phyloP scores from a whole-genome alignment of 2,113 vertebrate genomes.

The Tetrax tetrax region DNA sequence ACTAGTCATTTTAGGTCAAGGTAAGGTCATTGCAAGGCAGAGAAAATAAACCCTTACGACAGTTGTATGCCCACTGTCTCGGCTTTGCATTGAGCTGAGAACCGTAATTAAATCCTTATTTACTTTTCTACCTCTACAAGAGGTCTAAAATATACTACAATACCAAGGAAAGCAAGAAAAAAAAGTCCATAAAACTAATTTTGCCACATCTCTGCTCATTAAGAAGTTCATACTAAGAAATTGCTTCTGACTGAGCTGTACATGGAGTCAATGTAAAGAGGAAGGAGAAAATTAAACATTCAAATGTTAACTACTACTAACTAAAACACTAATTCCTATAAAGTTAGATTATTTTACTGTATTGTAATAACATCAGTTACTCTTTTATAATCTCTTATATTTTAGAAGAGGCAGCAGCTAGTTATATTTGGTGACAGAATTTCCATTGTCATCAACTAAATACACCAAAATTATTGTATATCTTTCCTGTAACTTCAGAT shows the following conservation, averaged over 20 bases:
- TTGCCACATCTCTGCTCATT: not conserved
- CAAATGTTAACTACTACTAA: not conserved
- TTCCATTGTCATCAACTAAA: not conserved
- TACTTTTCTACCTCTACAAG: not conserved
- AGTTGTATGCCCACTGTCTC: not conserved
- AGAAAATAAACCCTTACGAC: not conserved
- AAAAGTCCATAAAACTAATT: not conserved
- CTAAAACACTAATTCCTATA: not conserved
- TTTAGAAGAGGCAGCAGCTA: not conserved
- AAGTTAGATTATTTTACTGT: not conserved
- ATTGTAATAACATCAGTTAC: not conserved
- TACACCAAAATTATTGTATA: not conserved
- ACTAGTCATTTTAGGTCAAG: constrained; percentile 9
- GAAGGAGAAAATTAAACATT: not conserved
- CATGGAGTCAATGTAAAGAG: not conserved
- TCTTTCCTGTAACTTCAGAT: not conserved
- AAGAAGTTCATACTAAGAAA: not conserved
- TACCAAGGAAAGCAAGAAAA: not conserved
- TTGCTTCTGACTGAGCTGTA: not conserved
- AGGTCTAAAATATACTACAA: not conserved
- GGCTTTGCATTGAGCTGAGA: not conserved
- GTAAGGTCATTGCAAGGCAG: constrained; percentile 16
- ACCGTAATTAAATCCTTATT: not conserved
- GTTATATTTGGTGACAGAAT: not conserved
- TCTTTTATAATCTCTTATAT: not conserved